Evolutionary conservation across 2,797 vertebrate genomes (phyloP).

Genomic region (Chrosomus eos): DNA sequence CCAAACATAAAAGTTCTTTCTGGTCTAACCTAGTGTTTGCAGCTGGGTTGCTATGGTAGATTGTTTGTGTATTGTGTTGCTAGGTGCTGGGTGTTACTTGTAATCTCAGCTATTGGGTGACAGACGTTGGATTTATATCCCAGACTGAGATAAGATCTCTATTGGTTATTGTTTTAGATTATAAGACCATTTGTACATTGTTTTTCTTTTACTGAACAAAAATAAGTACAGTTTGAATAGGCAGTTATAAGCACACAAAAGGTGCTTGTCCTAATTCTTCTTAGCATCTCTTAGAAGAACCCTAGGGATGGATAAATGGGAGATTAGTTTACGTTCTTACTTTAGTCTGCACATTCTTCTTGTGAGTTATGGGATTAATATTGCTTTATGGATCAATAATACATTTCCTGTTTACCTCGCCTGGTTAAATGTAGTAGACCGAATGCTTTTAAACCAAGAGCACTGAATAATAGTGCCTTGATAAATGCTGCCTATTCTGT

Average conservation of each 20-base stretch:
- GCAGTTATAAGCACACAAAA: not conserved
- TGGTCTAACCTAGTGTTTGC: not conserved
- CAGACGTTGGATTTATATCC: not conserved
- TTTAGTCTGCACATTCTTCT: slow-evolving; percentile 20
- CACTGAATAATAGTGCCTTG: not conserved
- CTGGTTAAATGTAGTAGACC: not conserved
- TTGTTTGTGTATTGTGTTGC: slow-evolving; percentile 24
- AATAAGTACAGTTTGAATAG: not conserved
- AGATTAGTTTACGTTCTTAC: not conserved
- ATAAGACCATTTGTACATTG: not conserved
- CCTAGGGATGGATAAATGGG: slow-evolving; percentile 25
- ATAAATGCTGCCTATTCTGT: slow-evolving; percentile 2
- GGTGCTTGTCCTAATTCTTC: slow-evolving; percentile 11
- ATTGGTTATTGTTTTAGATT: not conserved
- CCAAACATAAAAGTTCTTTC: not conserved
- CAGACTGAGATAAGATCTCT: not conserved
- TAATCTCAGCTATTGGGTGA: not conserved
- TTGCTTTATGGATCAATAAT: slow-evolving; percentile 38
- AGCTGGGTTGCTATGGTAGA: not conserved
- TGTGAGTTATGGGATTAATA: slow-evolving; percentile 24
- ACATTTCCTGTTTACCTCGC: slow-evolving; percentile 19
- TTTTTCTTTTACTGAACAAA: not conserved
- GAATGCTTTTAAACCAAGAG: slow-evolving; percentile 17
- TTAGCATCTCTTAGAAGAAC: slow-evolving; percentile 3
- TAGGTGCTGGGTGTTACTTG: slow-evolving; percentile 12